These are phyloP conservation scores for Cheilosia scutellata DNA, from an alignment of 2,888 invertebrate genomes.

Conservation along the genomic window DNA sequence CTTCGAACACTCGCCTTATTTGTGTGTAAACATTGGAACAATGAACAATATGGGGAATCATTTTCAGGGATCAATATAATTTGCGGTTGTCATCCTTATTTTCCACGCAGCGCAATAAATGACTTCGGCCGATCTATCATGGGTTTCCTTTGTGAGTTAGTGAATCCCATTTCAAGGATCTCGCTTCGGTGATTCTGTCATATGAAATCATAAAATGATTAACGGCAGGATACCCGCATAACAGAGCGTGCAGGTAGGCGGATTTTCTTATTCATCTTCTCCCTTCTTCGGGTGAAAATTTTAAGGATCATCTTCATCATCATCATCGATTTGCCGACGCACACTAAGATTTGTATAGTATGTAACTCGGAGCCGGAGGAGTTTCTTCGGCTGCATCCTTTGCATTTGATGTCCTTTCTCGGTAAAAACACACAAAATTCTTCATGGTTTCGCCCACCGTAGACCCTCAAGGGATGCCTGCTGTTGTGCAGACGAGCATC, in stretches of 20 bases:
- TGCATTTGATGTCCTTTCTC: constrained; percentile 67
- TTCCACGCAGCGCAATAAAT: constrained; percentile 46
- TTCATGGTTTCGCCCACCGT: constrained; percentile 68
- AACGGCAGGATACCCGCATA: constrained; percentile 31
- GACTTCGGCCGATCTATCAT: constrained; percentile 15
- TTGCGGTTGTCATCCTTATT: constrained; percentile 70
- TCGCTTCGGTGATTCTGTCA: constrained; percentile 62
- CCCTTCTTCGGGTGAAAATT: constrained; percentile 1
- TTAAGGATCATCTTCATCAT: constrained; percentile 53
- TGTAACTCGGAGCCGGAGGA: constrained; percentile 47
- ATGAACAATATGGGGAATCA: constrained; percentile 65
- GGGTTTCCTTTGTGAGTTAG: constrained; percentile 34
- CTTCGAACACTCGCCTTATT: constrained; percentile 44
- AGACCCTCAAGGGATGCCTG: constrained; percentile 46
- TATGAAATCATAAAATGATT: constrained; percentile 62
- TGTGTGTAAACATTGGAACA: constrained; percentile 66
- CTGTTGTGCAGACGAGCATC: constrained; percentile 37
- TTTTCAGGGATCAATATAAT: constrained; percentile 70
- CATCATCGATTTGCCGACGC: neutral
- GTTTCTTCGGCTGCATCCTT: constrained; percentile 47
- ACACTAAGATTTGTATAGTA: constrained; percentile 1
- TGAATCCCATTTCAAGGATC: constrained; percentile 72
- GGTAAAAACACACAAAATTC: constrained; percentile 70
- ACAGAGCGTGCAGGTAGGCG: constrained; percentile 21
- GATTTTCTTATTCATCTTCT: neutral